These are phyloP conservation scores for Alaudala cheleensis DNA, from an alignment of 2,113 vertebrate genomes.

Conservation along the genomic window DNA sequence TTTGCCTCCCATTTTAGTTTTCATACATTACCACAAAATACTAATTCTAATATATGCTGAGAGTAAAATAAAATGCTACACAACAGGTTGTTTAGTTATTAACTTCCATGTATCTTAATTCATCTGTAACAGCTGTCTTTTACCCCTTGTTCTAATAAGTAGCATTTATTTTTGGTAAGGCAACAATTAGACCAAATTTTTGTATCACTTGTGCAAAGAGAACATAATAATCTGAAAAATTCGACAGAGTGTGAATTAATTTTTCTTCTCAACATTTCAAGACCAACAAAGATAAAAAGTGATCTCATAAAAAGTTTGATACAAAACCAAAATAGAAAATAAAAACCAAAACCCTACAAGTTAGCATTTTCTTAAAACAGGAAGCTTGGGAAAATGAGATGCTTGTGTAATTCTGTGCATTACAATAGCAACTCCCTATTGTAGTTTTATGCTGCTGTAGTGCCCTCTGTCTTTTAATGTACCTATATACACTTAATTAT, in stretches of 20 bases:
- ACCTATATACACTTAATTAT: conserved; percentile 71
- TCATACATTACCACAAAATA: background rate
- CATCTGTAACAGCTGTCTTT: background rate
- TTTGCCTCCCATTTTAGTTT: background rate
- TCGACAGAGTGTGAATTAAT: background rate
- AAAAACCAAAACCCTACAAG: no score
- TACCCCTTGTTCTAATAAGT: background rate
- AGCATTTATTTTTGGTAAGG: background rate
- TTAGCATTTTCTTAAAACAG: background rate
- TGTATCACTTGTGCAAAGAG: background rate
- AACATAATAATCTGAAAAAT: background rate
- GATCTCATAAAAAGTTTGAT: background rate
- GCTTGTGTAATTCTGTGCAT: background rate
- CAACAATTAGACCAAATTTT: background rate
- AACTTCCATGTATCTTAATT: background rate
- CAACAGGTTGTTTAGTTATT: background rate
- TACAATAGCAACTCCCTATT: background rate
- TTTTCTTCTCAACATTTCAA: conserved; percentile 18
- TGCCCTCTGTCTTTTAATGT: conserved; percentile 69
- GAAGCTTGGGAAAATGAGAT: background rate
- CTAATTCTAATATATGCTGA: background rate
- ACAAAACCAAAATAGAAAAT: background rate
- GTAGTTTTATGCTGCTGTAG: conserved; percentile 55
- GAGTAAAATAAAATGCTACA: background rate
- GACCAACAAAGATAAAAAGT: background rate